Conservation (phyloP, 2,888 invertebrate genomes). For the Drosophila histrio region DNA sequence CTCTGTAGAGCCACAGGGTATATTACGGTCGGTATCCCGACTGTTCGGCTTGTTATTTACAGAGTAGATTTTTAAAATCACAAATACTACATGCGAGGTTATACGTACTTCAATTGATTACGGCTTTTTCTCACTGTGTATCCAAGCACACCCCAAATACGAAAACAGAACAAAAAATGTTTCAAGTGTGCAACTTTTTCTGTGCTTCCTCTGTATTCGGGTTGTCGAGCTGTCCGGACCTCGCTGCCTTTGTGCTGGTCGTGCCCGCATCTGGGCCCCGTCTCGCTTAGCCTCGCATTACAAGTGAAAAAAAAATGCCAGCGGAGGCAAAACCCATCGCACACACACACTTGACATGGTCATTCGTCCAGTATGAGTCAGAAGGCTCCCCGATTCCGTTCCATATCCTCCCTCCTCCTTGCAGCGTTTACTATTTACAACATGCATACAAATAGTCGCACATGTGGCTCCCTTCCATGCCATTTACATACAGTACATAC, state of each 20-base stretch:
- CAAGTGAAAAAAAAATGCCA: conserved; percentile 25
- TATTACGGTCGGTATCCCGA: too few relatives aligned
- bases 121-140: too few relatives aligned
- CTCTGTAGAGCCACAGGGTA: too few relatives aligned
- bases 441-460: conserved; percentile 49
- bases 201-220: conserved; percentile 7
- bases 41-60: too few relatives aligned
- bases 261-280: conserved; percentile 27
- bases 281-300: conserved; percentile 7
- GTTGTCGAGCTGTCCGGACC: not conserved
- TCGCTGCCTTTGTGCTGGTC: conserved; percentile 29
- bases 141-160: not conserved
- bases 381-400: conserved; percentile 5
- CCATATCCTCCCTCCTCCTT: not conserved
- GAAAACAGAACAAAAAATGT: conserved; percentile 4
- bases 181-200: conserved; percentile 50
- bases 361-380: conserved; percentile 56
- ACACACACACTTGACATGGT: conserved; percentile 60
- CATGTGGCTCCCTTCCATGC: not conserved
- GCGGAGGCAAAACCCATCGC: conserved; percentile 26
- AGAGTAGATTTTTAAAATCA: too few relatives aligned
- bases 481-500: conserved; percentile 1
- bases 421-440: conserved; percentile 43
- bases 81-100: too few relatives aligned
- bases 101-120: too few relatives aligned